Percentiles rank a stretch among this genome's conserved stretches.
These are phyloP conservation scores for Cybosia mesomella DNA, from an alignment of 2,888 invertebrate genomes.

Conservation along the genomic window DNA sequence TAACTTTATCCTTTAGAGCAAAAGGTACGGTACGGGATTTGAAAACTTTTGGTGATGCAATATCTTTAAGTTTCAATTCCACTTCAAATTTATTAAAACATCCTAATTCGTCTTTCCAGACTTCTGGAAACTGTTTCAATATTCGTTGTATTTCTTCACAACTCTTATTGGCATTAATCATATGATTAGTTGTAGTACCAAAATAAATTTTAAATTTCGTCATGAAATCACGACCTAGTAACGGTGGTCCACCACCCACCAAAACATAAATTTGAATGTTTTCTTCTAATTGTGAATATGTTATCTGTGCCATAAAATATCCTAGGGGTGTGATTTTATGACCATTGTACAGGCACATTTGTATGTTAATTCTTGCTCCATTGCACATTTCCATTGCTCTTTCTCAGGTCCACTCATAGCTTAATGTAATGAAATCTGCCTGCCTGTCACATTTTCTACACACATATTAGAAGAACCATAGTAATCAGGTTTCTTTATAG, in stretches of 20 bases:
- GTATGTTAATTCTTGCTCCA: too few species aligned
- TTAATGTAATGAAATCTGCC: too few species aligned
- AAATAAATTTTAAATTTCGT: background rate
- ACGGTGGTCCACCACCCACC: background rate
- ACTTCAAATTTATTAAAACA: slow-evolving; percentile 17
- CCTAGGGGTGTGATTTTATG: background rate
- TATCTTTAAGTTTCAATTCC: background rate
- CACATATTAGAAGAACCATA: too few species aligned
- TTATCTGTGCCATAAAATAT: background rate
- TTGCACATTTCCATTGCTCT: too few species aligned
- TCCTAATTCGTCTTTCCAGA: slow-evolving; percentile 14
- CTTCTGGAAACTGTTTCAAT: background rate
- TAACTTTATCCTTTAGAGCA: slow-evolving; percentile 9
- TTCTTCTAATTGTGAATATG: background rate
- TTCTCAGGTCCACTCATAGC: too few species aligned
- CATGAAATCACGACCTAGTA: slow-evolving; percentile 10
- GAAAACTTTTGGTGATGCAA: slow-evolving; percentile 12
- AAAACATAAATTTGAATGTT: background rate
- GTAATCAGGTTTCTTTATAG: too few species aligned
- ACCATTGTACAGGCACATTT: slow-evolving; percentile 2
- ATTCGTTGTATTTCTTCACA: background rate
- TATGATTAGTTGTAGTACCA: background rate
- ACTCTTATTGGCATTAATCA: too few species aligned
- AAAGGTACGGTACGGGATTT: slow-evolving; percentile 18
- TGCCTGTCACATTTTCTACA: too few species aligned